Conservation (phyloP, 2,797 vertebrate genomes). For the Erpetoichthys calabaricus region DNA sequence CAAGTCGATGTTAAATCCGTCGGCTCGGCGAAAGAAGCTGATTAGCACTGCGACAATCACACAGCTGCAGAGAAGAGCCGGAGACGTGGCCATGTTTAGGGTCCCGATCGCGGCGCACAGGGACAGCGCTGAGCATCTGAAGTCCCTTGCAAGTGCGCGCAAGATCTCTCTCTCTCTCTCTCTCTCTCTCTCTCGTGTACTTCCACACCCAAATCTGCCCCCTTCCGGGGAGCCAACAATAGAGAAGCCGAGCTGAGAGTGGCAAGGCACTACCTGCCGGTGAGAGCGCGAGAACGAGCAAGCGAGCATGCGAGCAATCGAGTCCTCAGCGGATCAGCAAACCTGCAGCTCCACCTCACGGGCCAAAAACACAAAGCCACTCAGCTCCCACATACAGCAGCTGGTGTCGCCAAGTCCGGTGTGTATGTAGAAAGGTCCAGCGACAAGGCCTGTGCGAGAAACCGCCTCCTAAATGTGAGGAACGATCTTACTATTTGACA, state of each 20-base stretch:
- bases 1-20: conserved; percentile 77
- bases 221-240: not conserved
- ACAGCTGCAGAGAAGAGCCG: not conserved
- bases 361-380: too few species aligned
- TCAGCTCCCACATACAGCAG: too few species aligned
- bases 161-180: not conserved
- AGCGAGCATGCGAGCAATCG: conserved; percentile 30
- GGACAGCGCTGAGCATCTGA: not conserved
- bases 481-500: too few species aligned
- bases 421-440: too few species aligned
- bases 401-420: too few species aligned
- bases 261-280: conserved; percentile 23
- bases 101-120: not conserved
- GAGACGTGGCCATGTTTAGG: too few species aligned
- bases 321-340: conserved; percentile 40
- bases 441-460: too few species aligned
- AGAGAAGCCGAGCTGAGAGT: conserved; percentile 2
- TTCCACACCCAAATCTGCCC: conserved; percentile 3
- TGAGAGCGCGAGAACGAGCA: conserved; percentile 16
- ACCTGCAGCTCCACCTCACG: not conserved
- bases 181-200: not conserved
- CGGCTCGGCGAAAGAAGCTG: not conserved
- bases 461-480: too few species aligned
- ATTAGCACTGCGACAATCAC: not conserved
- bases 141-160: conserved; percentile 3